These are phyloP conservation scores for Ypsolopha sequella DNA, from an alignment of 2,888 invertebrate species.

Conservation along the genomic window DNA sequence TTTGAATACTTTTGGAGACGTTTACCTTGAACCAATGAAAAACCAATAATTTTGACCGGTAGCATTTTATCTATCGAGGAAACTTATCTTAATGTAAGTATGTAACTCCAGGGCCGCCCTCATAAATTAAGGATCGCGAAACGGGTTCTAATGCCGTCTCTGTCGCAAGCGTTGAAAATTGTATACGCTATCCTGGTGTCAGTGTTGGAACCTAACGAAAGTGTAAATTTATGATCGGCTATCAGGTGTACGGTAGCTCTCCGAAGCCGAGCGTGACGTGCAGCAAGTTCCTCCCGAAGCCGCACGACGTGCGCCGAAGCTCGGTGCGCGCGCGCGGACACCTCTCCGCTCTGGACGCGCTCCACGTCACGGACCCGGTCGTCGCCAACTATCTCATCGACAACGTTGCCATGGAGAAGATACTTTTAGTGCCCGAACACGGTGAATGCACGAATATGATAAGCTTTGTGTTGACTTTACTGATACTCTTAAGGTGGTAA, in stretches of 20 bases:
- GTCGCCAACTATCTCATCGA: constrained; percentile 91
- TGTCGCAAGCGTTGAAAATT: too few species aligned
- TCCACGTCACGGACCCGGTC: constrained; percentile 81
- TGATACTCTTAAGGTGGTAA: too few species aligned
- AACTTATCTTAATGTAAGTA: background rate
- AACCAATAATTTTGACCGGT: too few species aligned
- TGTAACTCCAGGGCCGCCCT: too few species aligned
- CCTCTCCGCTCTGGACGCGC: constrained; percentile 74
- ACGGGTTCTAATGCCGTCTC: too few species aligned
- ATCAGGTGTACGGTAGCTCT: constrained; percentile 37
- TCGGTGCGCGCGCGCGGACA: constrained; percentile 52
- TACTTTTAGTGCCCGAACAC: constrained; percentile 80
- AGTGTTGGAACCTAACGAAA: too few species aligned
- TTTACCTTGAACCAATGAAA: too few species aligned
- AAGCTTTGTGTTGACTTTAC: too few species aligned
- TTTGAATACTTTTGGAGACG: too few species aligned
- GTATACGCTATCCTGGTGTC: too few species aligned
- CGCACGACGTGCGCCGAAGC: constrained; percentile 57
- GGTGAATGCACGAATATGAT: constrained; percentile 30
- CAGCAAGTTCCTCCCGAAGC: constrained; percentile 69
- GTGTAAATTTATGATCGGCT: too few species aligned
- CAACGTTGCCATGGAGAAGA: constrained; percentile 77
- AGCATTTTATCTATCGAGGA: background rate
- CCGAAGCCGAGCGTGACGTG: constrained; percentile 74
- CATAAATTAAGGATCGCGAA: too few species aligned